Conservation (phyloP, 2,113 vertebrate species). For the Oxygymnocypris stewartii region DNA sequence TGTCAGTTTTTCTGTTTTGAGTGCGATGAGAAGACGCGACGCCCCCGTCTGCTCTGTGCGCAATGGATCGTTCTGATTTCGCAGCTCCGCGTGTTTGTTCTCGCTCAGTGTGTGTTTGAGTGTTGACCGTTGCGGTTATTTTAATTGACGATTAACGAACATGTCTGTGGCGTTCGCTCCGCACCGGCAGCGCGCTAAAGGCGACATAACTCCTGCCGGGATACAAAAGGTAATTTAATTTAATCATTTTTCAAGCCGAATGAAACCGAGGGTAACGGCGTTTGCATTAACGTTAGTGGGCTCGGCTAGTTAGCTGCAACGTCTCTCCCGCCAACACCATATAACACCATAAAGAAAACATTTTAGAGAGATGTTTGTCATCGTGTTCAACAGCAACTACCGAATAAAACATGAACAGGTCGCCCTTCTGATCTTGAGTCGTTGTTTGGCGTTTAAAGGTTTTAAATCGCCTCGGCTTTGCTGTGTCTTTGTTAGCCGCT, state of each 20-base stretch:
- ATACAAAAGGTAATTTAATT: constrained; percentile 92
- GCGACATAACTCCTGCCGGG: constrained; percentile 93
- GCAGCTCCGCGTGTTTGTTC: constrained; percentile 4
- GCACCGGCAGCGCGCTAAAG: constrained; percentile 93
- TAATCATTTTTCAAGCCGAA: background rate
- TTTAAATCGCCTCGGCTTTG: background rate
- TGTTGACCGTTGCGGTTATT: background rate
- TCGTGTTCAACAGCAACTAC: background rate
- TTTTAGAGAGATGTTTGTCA: background rate
- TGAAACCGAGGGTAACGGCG: background rate
- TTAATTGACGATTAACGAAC: constrained; percentile 51
- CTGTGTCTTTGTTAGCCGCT: constrained; percentile 23
- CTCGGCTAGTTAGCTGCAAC: constrained; percentile 13
- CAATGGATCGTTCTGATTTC: background rate
- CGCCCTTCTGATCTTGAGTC: background rate
- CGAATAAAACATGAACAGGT: background rate
- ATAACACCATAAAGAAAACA: too few relatives aligned
- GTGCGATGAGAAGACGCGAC: background rate
- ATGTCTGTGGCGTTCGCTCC: constrained; percentile 98
- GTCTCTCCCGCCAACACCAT: constrained; percentile 17
- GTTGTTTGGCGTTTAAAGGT: background rate
- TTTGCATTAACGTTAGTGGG: background rate
- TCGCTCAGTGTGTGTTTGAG: constrained; percentile 22
- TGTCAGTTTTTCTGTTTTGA: background rate
- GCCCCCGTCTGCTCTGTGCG: background rate